Conservation (phyloP, 2,113 vertebrate genomes). For the Malurus alboscapulatus region DNA sequence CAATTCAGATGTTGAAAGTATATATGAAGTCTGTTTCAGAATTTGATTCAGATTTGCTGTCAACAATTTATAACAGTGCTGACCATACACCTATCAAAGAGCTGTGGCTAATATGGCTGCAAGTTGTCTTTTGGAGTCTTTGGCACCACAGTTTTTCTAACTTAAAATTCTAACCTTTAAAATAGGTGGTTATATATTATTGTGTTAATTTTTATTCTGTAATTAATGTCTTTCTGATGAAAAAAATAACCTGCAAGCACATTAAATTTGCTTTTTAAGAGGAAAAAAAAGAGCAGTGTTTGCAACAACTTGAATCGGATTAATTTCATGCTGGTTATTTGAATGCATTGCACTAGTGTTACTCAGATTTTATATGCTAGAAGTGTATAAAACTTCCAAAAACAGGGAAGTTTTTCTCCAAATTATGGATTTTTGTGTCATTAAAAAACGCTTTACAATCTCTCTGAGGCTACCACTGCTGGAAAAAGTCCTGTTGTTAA, state of each 20-base stretch:
- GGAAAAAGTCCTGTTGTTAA: constrained; percentile 39
- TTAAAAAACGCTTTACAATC: constrained; percentile 46
- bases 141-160: not conserved
- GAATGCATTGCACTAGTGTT: not conserved
- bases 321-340: not conserved
- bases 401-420: constrained; percentile 37
- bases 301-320: not conserved
- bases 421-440: constrained; percentile 58
- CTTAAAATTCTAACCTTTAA: constrained; percentile 4
- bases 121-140: not conserved
- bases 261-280: constrained; percentile 34
- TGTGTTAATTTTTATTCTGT: not conserved
- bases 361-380: constrained; percentile 9
- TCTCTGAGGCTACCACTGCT: constrained; percentile 4
- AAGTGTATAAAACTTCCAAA: constrained; percentile 7
- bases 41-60: not conserved
- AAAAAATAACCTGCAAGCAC: not conserved
- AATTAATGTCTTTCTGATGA: not conserved
- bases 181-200: not conserved
- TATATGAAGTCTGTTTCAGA: not conserved
- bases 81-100: not conserved
- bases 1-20: not conserved
- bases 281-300: not conserved
- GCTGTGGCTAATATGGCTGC: not conserved
- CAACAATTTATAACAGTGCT: not conserved